Conservation (phyloP, 2,113 vertebrate species). For the Haplochromis vanheusdeni region DNA sequence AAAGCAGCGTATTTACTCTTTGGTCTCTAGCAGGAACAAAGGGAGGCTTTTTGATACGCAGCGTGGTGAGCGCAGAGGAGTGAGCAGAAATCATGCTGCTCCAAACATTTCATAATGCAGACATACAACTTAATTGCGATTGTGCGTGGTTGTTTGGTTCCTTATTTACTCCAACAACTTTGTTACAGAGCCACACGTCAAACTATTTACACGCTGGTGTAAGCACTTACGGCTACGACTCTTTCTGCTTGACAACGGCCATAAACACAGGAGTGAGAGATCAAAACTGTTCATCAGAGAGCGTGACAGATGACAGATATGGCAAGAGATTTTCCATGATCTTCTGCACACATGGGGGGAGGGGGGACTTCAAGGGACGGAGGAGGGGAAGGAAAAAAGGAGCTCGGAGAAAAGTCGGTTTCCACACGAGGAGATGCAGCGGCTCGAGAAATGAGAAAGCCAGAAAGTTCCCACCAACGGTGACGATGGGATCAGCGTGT, state of each 20-base stretch:
- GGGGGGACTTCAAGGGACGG: slow-evolving; percentile 1
- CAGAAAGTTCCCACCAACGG: background rate
- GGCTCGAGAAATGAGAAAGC: background rate
- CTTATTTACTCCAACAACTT: slow-evolving; percentile 70
- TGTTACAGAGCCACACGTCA: slow-evolving; percentile 75
- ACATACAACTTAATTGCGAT: slow-evolving; percentile 59
- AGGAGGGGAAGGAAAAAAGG: background rate
- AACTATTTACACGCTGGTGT: slow-evolving; percentile 74
- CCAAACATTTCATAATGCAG: slow-evolving; percentile 64
- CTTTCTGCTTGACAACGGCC: slow-evolving; percentile 63
- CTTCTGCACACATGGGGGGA: slow-evolving; percentile 19
- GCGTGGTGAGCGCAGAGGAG: slow-evolving; percentile 28
- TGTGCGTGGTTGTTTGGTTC: slow-evolving; percentile 63
- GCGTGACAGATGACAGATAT: slow-evolving; percentile 72
- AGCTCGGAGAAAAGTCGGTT: slow-evolving; percentile 31
- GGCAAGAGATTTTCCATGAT: slow-evolving; percentile 67
- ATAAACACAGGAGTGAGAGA: slow-evolving; percentile 69
- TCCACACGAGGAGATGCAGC: slow-evolving; percentile 9
- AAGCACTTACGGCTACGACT: slow-evolving; percentile 73
- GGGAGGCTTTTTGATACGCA: slow-evolving; percentile 33
- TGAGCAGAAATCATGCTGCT: slow-evolving; percentile 49
- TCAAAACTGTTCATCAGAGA: slow-evolving; percentile 69
- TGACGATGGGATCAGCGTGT: background rate
- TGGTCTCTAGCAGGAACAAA: slow-evolving; percentile 45
- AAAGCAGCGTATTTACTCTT: slow-evolving; percentile 23